Evolutionary conservation across 2,113 vertebrate genomes (phyloP).

Genomic region (Rhizomys pruinosus): DNA sequence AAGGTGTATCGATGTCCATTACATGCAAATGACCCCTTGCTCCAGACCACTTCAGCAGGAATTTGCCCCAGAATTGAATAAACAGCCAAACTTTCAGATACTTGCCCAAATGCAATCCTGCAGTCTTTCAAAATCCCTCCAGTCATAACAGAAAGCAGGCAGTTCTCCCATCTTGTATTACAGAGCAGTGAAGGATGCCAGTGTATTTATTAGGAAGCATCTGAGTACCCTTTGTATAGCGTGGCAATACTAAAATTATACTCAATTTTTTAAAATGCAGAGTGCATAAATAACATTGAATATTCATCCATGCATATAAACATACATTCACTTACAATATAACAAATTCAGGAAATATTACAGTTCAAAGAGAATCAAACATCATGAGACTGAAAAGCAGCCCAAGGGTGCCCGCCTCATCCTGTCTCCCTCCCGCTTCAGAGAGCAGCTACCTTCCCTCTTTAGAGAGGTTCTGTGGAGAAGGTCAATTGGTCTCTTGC

Average conservation of each 20-base stretch:
- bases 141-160: slow-evolving; percentile 64
- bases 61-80: slow-evolving; percentile 66
- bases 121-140: slow-evolving; percentile 54
- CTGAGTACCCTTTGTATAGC: slow-evolving; percentile 30
- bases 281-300: background rate
- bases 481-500: background rate
- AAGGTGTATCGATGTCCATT: background rate
- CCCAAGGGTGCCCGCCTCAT: background rate
- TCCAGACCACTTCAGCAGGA: slow-evolving; percentile 47
- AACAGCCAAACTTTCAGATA: slow-evolving; percentile 62
- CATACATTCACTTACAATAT: slow-evolving; percentile 56
- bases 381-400: slow-evolving; percentile 29
- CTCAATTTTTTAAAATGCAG: slow-evolving; percentile 23
- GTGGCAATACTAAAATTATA: slow-evolving; percentile 53
- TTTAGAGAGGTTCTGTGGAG: background rate
- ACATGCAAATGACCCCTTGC: background rate
- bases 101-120: slow-evolving; percentile 61
- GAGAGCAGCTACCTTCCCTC: background rate
- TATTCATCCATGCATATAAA: slow-evolving; percentile 55
- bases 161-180: slow-evolving; percentile 70
- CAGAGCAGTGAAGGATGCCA: slow-evolving; percentile 50
- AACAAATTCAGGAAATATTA: slow-evolving; percentile 42
- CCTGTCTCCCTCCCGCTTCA: background rate
- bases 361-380: slow-evolving; percentile 49
- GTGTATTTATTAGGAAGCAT: slow-evolving; percentile 53